These are phyloP conservation scores for Mercenaria mercenaria DNA, from an alignment of 1,140 invertebrate genomes.

Conservation along the genomic window DNA sequence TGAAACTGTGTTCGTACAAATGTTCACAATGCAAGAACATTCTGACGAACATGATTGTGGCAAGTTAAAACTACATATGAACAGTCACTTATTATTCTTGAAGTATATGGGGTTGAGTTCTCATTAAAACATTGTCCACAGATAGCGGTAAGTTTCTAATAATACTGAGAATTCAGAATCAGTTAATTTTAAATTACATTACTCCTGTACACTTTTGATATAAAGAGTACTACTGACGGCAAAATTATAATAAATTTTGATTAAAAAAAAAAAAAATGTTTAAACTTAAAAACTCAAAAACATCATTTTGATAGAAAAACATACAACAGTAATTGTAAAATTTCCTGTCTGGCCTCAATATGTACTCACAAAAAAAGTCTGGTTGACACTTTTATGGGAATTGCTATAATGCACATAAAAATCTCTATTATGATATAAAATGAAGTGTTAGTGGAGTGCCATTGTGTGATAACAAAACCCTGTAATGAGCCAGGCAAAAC, in stretches of 20 bases:
- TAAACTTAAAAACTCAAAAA: too few species aligned
- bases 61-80: background rate
- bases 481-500: conserved; percentile 1
- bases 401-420: conserved; percentile 53
- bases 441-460: conserved; percentile 41
- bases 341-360: background rate
- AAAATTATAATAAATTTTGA: too few species aligned
- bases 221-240: too few species aligned
- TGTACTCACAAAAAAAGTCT: background rate
- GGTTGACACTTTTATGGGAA: conserved; percentile 56
- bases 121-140: too few species aligned
- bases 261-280: too few species aligned
- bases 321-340: background rate
- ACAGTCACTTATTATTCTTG: too few species aligned
- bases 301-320: too few species aligned
- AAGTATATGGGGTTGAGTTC: too few species aligned
- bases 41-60: background rate
- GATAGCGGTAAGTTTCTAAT: too few species aligned
- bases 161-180: too few species aligned
- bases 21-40: background rate
- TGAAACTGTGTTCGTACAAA: conserved; percentile 8
- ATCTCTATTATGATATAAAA: conserved; percentile 37
- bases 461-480: conserved; percentile 17
- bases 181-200: too few species aligned
- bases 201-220: too few species aligned